These are phyloP conservation scores for Notocelia uddmanniana DNA, from an alignment of 2,888 invertebrate genomes.

Conservation along the genomic window DNA sequence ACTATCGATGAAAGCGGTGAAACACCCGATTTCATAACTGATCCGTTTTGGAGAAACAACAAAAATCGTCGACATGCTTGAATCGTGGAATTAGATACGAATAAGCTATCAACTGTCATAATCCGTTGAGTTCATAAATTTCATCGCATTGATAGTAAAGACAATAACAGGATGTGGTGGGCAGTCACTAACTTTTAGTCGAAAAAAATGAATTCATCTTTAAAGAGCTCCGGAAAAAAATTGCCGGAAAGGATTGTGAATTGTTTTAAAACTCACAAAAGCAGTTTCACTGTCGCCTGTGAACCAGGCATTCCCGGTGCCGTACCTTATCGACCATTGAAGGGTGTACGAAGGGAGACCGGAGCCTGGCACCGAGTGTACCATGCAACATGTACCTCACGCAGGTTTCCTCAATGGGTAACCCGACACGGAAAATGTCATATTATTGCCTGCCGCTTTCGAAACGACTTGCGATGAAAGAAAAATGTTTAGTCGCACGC, in stretches of 20 bases:
- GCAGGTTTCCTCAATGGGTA: constrained; percentile 64
- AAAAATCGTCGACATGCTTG: constrained; percentile 21
- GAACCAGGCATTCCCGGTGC: constrained; percentile 50
- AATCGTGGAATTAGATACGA: constrained; percentile 22
- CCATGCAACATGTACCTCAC: constrained; percentile 70
- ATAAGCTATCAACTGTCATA: background rate
- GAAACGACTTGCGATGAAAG: constrained; percentile 29
- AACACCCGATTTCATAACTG: constrained; percentile 59
- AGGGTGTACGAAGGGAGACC: constrained; percentile 63
- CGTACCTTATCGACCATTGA: constrained; percentile 66
- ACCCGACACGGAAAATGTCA: constrained; percentile 65
- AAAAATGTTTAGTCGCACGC: constrained; percentile 41
- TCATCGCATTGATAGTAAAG: background rate
- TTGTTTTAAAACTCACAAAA: constrained; percentile 20
- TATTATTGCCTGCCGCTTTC: constrained; percentile 47
- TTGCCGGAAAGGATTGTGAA: background rate
- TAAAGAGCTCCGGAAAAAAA: background rate
- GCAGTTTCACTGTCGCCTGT: constrained; percentile 5
- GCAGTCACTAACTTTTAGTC: constrained; percentile 5
- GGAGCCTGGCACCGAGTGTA: constrained; percentile 78
- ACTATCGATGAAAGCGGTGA: constrained; percentile 69
- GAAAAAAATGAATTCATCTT: background rate
- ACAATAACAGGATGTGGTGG: constrained; percentile 36
- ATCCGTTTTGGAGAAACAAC: constrained; percentile 53
- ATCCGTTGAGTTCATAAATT: background rate